A percentile compares a stretch with the other conserved stretches of the same genome.
Conservation (phyloP, 2,797 vertebrate genomes). For the Intellagama lesueurii region DNA sequence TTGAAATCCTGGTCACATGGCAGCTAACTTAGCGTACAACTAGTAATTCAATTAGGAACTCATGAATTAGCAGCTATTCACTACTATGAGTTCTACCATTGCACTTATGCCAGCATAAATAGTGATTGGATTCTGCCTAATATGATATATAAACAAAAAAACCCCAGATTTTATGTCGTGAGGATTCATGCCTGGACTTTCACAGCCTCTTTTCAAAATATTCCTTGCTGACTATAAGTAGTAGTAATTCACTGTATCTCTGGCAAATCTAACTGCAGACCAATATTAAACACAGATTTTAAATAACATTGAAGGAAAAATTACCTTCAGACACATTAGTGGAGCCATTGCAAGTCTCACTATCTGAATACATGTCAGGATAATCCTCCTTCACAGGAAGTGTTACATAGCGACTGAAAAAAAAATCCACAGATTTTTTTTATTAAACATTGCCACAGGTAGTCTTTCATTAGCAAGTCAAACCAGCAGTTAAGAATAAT, state of each 20-base stretch:
- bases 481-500: background rate
- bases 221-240: background rate
- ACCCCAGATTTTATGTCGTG: background rate
- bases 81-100: no score
- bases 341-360: slow-evolving; percentile 85
- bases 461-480: background rate
- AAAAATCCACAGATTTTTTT: background rate
- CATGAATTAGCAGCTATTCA: no score
- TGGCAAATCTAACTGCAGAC: background rate
- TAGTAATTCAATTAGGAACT: no score
- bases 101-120: no score
- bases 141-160: no score
- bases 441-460: background rate
- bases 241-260: background rate
- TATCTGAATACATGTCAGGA: slow-evolving; percentile 77
- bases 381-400: slow-evolving; percentile 78
- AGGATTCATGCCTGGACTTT: background rate
- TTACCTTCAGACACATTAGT: slow-evolving; percentile 87
- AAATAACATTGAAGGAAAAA: slow-evolving; percentile 21
- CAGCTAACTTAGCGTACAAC: no score
- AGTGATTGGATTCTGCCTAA: no score
- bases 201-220: background rate
- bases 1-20: no score
- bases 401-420: slow-evolving; percentile 90
- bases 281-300: background rate